phyloP scores from a whole-genome alignment of 2,888 invertebrate genomes.

The Thecocarcelia acutangulata region DNA sequence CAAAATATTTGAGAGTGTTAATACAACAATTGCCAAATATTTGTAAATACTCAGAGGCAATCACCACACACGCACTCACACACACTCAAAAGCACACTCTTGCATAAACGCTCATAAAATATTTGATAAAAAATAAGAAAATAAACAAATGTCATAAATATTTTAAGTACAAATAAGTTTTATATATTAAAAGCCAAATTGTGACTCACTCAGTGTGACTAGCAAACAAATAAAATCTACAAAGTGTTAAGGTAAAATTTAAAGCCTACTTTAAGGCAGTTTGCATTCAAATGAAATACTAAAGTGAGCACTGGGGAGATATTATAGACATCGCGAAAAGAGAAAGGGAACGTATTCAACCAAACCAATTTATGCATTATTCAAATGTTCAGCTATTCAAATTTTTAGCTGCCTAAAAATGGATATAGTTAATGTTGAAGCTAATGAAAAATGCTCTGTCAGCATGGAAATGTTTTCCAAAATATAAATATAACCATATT shows the following conservation, averaged over 20 bases:
- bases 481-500: too few relatives aligned
- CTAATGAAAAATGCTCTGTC: too few relatives aligned
- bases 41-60: slow-evolving; percentile 5
- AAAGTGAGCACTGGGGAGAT: neutral
- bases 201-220: slow-evolving; percentile 7
- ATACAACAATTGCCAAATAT: slow-evolving; percentile 60
- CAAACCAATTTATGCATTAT: too few relatives aligned
- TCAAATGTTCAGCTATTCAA: too few relatives aligned
- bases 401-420: too few relatives aligned
- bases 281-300: neutral
- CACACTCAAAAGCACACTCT: neutral
- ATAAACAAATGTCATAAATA: slow-evolving; percentile 40
- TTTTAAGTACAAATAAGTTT: slow-evolving; percentile 36
- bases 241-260: slow-evolving; percentile 19
- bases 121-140: neutral
- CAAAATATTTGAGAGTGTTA: slow-evolving; percentile 55
- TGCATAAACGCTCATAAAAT: neutral
- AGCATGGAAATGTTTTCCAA: too few relatives aligned
- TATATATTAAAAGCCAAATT: neutral
- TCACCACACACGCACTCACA: slow-evolving; percentile 1
- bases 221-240: slow-evolving; percentile 7
- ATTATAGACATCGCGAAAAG: too few relatives aligned
- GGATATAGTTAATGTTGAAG: too few relatives aligned
- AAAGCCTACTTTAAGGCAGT: slow-evolving; percentile 19
- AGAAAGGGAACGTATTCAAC: too few relatives aligned